phyloP scores from a whole-genome alignment of 2,113 vertebrate species.

The Podiceps cristatus region DNA sequence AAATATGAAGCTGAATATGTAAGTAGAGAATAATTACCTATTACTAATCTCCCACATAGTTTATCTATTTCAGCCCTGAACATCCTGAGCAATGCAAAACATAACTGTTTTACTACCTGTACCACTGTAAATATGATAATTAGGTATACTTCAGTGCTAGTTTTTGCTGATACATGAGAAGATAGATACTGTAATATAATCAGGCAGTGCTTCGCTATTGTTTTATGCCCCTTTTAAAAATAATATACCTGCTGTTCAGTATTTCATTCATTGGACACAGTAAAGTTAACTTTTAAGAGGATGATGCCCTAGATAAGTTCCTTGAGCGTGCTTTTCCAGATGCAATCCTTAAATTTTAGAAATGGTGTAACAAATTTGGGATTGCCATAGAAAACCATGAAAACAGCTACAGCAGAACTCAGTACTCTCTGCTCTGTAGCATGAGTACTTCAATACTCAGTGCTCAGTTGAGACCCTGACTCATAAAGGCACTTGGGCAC shows the following conservation, averaged over 20 bases:
- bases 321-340: neutral
- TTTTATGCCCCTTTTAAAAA: conserved; percentile 79
- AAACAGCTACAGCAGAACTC: neutral
- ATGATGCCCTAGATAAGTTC: conserved; percentile 9
- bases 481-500: neutral
- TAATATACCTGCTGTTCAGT: conserved; percentile 69
- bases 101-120: conserved; percentile 81
- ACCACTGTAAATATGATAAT: conserved; percentile 85
- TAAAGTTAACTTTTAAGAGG: conserved; percentile 64
- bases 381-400: neutral
- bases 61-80: conserved; percentile 83
- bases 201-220: conserved; percentile 71
- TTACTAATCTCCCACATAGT: conserved; percentile 86
- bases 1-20: conserved; percentile 88
- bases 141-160: conserved; percentile 76
- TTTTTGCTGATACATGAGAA: conserved; percentile 85
- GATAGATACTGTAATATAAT: conserved; percentile 79
- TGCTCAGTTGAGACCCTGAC: neutral
- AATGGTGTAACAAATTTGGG: neutral
- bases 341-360: conserved; percentile 15
- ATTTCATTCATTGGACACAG: conserved; percentile 67
- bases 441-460: neutral
- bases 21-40: conserved; percentile 89
- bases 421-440: neutral
- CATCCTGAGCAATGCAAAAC: conserved; percentile 81